A percentile compares a stretch with the other conserved stretches of the same genome.
Conservation (phyloP, 2,113 vertebrate genomes). For the Steatornis caripensis region DNA sequence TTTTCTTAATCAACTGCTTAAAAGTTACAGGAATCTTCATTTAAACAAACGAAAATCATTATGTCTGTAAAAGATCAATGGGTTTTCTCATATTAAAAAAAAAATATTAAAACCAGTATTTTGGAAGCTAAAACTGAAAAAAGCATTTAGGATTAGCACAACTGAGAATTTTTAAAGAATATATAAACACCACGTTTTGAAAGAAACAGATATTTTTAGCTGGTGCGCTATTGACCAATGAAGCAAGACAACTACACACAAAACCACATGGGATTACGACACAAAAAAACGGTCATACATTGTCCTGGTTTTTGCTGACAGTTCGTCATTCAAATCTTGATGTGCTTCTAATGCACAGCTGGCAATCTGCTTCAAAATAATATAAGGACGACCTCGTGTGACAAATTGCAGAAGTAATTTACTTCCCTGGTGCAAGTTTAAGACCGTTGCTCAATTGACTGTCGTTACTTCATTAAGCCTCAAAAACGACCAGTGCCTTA, state of each 20-base stretch:
- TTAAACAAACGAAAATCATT: constrained; percentile 15
- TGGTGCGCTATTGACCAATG: constrained; percentile 1
- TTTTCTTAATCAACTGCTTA: neutral
- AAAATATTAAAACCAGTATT: neutral
- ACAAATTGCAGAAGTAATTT: neutral
- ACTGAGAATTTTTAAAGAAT: constrained; percentile 25
- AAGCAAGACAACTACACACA: neutral
- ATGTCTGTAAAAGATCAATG: neutral
- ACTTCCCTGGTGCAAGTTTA: constrained; percentile 37
- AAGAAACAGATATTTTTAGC: constrained; percentile 44
- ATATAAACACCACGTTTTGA: constrained; percentile 49
- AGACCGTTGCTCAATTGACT: neutral
- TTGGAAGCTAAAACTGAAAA: constrained; percentile 33
- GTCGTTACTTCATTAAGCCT: neutral
- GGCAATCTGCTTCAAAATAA: neutral
- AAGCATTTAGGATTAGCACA: constrained; percentile 37
- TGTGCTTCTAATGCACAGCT: neutral
- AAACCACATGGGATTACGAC: neutral
- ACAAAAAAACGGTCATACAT: neutral
- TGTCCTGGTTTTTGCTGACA: neutral
- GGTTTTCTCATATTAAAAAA: neutral
- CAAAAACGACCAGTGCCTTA: neutral
- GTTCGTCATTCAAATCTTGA: neutral
- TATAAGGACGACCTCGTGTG: constrained; percentile 12
- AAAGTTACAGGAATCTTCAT: neutral